phyloP scores from a whole-genome alignment of 1,140 invertebrate species.

The Muscidifurax raptorellus region DNA sequence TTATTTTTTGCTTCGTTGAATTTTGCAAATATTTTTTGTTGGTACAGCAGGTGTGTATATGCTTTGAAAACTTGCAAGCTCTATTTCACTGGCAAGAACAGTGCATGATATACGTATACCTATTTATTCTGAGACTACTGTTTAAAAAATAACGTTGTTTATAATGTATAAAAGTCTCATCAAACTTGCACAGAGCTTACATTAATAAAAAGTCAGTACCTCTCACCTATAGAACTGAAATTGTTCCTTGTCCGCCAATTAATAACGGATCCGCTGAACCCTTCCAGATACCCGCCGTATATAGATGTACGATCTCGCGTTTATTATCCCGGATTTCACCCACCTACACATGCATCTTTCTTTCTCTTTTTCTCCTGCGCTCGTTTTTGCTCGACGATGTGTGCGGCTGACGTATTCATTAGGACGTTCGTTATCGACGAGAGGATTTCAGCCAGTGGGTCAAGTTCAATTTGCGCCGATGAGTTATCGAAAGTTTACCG shows the following conservation, averaged over 20 bases:
- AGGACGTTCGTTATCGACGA: conserved; percentile 16
- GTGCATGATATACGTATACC: too few relatives aligned
- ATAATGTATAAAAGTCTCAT: too few relatives aligned
- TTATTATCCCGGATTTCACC: neutral
- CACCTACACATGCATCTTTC: neutral
- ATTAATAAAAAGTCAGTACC: neutral
- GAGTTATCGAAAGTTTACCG: conserved; percentile 7
- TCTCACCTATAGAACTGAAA: neutral
- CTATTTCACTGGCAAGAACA: too few relatives aligned
- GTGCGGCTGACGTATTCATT: neutral
- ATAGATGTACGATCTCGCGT: too few relatives aligned
- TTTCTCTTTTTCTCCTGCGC: neutral
- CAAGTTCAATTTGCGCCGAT: conserved; percentile 24
- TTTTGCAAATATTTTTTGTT: too few relatives aligned
- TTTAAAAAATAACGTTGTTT: too few relatives aligned
- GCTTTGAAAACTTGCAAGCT: too few relatives aligned
- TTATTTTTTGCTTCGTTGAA: too few relatives aligned
- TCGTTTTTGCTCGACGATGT: neutral
- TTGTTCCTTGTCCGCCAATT: neutral
- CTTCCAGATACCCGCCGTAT: too few relatives aligned
- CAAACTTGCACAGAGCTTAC: too few relatives aligned
- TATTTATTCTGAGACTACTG: too few relatives aligned
- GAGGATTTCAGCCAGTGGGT: neutral
- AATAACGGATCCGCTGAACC: neutral
- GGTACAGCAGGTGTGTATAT: too few relatives aligned